Evolutionary conservation across 2,888 invertebrate species (phyloP), one percentile per base, ranked within the genome.

Genomic region (Deroplatys truncata): DNA sequence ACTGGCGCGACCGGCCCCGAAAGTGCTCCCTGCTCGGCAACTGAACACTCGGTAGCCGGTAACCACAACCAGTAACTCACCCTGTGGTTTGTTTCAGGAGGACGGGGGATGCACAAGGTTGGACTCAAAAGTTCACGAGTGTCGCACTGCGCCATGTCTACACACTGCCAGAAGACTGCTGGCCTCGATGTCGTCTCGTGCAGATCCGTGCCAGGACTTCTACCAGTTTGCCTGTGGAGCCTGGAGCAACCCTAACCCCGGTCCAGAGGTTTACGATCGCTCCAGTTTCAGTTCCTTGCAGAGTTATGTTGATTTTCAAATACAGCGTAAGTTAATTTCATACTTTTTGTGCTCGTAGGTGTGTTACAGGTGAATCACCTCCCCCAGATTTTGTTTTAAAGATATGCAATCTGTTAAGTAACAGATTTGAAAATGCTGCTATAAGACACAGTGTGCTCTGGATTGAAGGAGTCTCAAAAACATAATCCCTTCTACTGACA

Each of bases 161-260:
- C 85, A 88, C 35, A 89, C 90, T n/a, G 90, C 90, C 82, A 29
- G 87, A 16, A 85, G 90, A 10, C 85, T 89, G 5, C 84, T 89
- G 49, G 89, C 93, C 86, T 93, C 93, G 84, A 92, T 94, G 92
- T 93, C 93, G 88, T 92, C 92, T 89, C 43, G 93, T 89, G 92
- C 92, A 56, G 93, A 94, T 91, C 94, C 94, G 35, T 94, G 94
- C 92, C 92, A 93, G 90, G 94, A 94, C 92, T 94, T 94, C 92
- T 94, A 94, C 91, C 93, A 93, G 91, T 94, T 93, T 91, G 93
- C 94, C 90, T 94, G 94, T 91, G 94, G 94, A 29, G 93, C 93
- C 35, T 93, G 92, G 92, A 72, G 3, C 25, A 72, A 25, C 20
- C 56, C 56, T 72, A 93, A 94, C 90, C 93, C 94, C 91, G 94